Base-by-base conservation (phyloP, 2,113 vertebrate species). In the Cyprinodon brontotheroides region DNA sequence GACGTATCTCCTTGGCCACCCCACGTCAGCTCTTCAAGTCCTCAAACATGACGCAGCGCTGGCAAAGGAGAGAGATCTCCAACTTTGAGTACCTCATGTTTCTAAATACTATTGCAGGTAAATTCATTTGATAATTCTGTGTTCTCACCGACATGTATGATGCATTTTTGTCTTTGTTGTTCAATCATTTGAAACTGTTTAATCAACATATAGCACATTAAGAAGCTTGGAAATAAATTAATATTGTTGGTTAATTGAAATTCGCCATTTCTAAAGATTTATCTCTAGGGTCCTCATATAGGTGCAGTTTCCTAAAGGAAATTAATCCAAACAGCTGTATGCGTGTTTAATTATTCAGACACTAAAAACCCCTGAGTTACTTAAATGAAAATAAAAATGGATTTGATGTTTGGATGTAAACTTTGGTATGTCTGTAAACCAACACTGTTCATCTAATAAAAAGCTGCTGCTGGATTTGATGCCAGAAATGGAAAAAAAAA, bases 1-100 rank as follows among this genome's bases (percentile, higher is more conserved):
- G 98, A 92, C 95, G 98, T 83, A 99, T 99, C 87, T 99, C 98
- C 47, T 85, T 99, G 94, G 98, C 97, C 62, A 99, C 97, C 20
- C 97, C 98, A 53, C 95, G 98, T 63, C 98, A 99, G 93, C 96
- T 99, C 79, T 99, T 99, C 92, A 99, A 99, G 92, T 99, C 98
- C n/a, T 99, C 98, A 87, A 99, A 99, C 91, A 99, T 99, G 98
- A 99, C 98, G 45, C 98, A 99, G 91, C 96, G 98, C 68, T 99
- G 98, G 98, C 98, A 99, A 92, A 95, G 98, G 91, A 93, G 98
- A 83, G 98, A 99, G 89, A 99, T 99, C 88, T 99, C 98, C 64
- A 99, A 99, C 92, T 99, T 99, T 59, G 98, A 99, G 93, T 99
- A 99, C 92, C 93, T 99, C 95, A 99, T 99, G 97, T 99, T 99